Evolutionary conservation across 2,797 vertebrate species (phyloP).

Genomic region (Channallabes apus): DNA sequence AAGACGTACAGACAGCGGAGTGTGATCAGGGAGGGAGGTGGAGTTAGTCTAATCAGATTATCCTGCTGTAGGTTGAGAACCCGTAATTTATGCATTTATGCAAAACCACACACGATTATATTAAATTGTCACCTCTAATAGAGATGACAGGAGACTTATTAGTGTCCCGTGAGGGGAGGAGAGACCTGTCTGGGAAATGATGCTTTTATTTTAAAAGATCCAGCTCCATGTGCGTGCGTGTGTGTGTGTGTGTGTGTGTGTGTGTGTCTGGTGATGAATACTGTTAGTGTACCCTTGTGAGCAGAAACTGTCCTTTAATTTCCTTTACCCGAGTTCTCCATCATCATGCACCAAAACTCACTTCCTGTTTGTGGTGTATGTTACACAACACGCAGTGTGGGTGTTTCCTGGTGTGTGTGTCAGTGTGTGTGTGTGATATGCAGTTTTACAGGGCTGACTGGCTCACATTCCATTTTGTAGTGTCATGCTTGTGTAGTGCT

Average conservation of each 20-base stretch:
- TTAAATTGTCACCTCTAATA: conserved; percentile 50
- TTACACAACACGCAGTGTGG: background rate
- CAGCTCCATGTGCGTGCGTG: conserved; percentile 11
- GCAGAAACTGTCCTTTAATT: background rate
- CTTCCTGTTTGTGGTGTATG: conserved; percentile 19
- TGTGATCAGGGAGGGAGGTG: conserved; percentile 7
- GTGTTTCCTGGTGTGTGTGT: background rate
- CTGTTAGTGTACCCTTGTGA: background rate
- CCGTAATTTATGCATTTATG: conserved; percentile 47
- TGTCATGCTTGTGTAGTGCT: conserved; percentile 1
- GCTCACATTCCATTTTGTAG: background rate
- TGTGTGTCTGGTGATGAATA: background rate
- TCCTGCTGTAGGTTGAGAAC: conserved; percentile 23
- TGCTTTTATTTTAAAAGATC: conserved; percentile 30
- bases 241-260: conserved; percentile 8
- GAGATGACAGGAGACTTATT: conserved; percentile 41
- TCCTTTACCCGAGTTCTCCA: background rate
- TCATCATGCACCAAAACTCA: background rate
- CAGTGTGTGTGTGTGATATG: conserved; percentile 43
- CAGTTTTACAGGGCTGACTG: conserved; percentile 47
- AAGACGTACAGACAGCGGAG: background rate
- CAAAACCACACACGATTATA: conserved; percentile 44
- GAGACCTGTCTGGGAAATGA: conserved; percentile 20
- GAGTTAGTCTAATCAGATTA: conserved; percentile 43
- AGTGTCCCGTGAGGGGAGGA: conserved; percentile 14